Conservation (phyloP, 2,113 vertebrate genomes). For the Cheirogaleus medius region DNA sequence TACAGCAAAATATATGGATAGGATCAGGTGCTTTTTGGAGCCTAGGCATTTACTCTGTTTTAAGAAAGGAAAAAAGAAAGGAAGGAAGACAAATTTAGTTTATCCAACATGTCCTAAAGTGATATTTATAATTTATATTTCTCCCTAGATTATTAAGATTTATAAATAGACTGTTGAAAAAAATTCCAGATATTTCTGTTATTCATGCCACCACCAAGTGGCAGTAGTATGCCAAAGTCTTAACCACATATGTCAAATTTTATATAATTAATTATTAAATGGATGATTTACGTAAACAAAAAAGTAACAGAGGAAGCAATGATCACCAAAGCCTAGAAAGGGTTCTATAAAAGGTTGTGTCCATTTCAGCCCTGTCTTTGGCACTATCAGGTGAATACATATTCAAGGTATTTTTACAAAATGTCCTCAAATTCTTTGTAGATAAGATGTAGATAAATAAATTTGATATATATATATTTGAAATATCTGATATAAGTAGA, state of each 20-base stretch:
- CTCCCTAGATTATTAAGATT: background rate
- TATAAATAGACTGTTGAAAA: background rate
- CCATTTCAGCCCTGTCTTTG: background rate
- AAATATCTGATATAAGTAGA: background rate
- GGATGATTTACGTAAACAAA: background rate
- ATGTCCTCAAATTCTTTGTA: background rate
- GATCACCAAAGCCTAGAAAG: background rate
- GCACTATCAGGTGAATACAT: background rate
- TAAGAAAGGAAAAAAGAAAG: background rate
- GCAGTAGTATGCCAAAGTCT: background rate
- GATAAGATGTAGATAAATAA: background rate
- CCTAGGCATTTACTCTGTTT: background rate
- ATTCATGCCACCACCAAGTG: background rate
- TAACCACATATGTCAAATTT: background rate
- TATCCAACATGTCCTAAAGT: background rate
- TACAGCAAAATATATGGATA: background rate
- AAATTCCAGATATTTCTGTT: background rate
- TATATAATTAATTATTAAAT: background rate
- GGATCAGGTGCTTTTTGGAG: background rate
- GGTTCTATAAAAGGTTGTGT: background rate
- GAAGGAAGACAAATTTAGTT: background rate
- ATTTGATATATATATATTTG: too few relatives aligned
- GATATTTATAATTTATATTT: background rate
- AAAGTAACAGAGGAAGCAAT: background rate
- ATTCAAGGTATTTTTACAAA: background rate